Evolutionary conservation across 2,888 invertebrate species (phyloP), one percentile per base, ranked within the genome.

Genomic region (Odontothrips loti): DNA sequence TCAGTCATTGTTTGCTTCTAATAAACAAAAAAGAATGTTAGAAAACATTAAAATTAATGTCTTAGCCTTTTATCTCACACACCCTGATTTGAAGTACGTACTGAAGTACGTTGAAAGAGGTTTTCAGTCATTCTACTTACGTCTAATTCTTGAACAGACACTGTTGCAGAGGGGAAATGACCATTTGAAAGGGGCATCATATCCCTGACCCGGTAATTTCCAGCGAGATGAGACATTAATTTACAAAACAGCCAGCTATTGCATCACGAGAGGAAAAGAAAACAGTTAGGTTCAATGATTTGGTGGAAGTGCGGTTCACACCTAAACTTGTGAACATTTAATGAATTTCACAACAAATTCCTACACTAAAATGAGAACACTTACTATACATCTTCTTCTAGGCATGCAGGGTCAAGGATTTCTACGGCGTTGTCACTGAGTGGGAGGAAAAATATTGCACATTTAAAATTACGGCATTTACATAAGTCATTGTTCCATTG

Each of bases 321-420:
- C 6, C 34, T 43, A 6, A 43, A 43, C 3, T 4, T 43, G 34
- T 43, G 79, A 82, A 80, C 68, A 63, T 79, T 80, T 83, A 58
- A 81, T 80, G 81, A 47, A 80, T 47, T 29, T 51, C 78, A 79
- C 15, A 79, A 80, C 2, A 78, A 23, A 68, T 23, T 51, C 81
- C 43, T 15, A 58, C 20, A 2, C 6, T 58, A 82, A 82, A 80
- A 51, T 80, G 23, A 80, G 87, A 86, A 87, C 85, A 92, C 93
- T 91, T 88, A 94, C 94, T 91, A 95, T 79, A 93, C 93, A 87
- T 95, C 95, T 84, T 94, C 93, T 87, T 95, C 95, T 81, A 95
- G 87, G 86, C 90, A 93, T 17, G 89, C 87, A 79, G 93, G 91
- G 86, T 94, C 90, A 85, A 95, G 88, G 48, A 94, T 89, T 85